Evolutionary conservation across 2,113 vertebrate genomes (phyloP), one percentile per base, ranked within the genome.

Genomic region (Pogonocichla stellata): DNA sequence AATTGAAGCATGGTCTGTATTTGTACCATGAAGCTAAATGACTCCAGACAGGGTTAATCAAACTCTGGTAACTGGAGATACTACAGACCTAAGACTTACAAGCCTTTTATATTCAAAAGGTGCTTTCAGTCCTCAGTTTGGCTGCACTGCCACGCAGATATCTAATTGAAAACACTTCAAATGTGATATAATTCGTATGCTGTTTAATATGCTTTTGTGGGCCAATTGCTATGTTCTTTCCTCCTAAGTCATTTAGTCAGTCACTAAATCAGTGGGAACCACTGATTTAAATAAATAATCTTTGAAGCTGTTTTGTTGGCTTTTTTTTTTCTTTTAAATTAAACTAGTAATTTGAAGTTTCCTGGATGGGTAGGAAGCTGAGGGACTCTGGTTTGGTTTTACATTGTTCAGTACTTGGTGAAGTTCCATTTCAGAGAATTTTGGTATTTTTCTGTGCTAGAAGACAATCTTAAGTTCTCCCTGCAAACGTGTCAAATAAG

Each of bases 81-180:
- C 33, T 66, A 14, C 33, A 80, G 60, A 86, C 43, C 80, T 90
- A 64, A 92, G 72, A 36, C 67, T 82, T 80, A 33, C 1, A 86
- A 73, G 33, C 47, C 42, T 83, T 94, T 94, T 66, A 48, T 67
- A 88, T 86, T 80, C 54, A 88, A 86, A 90, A 86, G 8, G 67
- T 90, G 50, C 22, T 83, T 93, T 93, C 80, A 77, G 2, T 90
- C 62, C 54, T 90, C 17, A 31, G 42, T 94, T 86, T 82, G 1
- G 81, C 38, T 56, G 62, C 67, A 47, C 58, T 82, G 47, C 79
- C 24, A 15, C 86, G 80, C 58, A 86, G 67, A 64, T 43, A 78
- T 80, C 20, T 90, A 80, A 90, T 78, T 96, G 88, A 90, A 86
- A 92, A 86, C 82, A 86, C 47, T 90, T 87, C 19, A 75, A 79